These are phyloP conservation scores for Chauna torquata DNA, from an alignment of 2,113 vertebrate genomes.

Conservation along the genomic window DNA sequence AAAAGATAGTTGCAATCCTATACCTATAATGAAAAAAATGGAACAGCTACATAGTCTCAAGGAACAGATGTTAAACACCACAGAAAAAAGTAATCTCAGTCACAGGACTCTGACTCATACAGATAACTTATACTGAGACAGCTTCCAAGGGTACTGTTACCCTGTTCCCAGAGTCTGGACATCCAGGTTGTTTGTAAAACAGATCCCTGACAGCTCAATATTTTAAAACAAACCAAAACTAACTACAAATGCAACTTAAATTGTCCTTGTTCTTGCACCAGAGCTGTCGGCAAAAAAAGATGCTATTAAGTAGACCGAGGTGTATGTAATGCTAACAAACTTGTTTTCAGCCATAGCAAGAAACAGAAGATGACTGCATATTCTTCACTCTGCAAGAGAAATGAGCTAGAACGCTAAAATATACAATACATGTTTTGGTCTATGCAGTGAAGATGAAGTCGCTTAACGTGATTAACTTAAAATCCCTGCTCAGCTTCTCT, in stretches of 20 bases:
- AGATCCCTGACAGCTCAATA: not conserved
- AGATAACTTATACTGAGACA: not conserved
- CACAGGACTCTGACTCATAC: not conserved
- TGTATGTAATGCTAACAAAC: not conserved
- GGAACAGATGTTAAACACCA: not conserved
- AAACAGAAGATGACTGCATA: not conserved
- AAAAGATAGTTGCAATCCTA: not conserved
- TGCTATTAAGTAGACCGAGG: not conserved
- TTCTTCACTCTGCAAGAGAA: not conserved
- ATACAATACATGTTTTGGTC: not conserved
- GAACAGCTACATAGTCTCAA: not conserved
- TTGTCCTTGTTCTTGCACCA: not conserved
- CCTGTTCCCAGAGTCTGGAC: not conserved
- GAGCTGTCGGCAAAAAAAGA: not conserved
- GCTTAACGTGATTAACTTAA: not conserved
- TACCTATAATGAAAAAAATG: not conserved
- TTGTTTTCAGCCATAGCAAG: not conserved
- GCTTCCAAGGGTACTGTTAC: not conserved
- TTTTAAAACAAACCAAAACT: not conserved
- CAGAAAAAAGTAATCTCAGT: not conserved
- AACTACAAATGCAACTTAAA: not conserved
- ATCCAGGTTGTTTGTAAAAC: not conserved
- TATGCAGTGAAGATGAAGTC: not conserved
- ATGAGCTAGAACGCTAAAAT: not conserved
- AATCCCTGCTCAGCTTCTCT: not conserved